Evolutionary conservation across 2,888 invertebrate species (phyloP).

Genomic region (Eulithis testata): DNA sequence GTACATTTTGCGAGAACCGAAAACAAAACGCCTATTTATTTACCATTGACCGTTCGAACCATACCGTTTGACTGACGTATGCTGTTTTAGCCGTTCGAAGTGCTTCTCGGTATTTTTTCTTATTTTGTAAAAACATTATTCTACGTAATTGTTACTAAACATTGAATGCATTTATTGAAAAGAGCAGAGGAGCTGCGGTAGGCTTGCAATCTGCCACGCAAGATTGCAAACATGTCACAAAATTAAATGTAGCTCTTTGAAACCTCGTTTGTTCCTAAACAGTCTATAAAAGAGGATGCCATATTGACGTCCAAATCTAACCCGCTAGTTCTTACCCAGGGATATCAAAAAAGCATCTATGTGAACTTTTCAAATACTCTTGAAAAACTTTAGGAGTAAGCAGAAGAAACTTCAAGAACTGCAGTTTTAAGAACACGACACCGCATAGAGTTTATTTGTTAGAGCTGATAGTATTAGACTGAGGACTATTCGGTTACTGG

Average conservation of each 20-base stretch:
- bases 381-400: not conserved
- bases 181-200: no score
- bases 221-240: no score
- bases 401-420: constrained; percentile 7
- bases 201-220: no score
- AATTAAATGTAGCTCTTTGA: no score
- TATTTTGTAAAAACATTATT: constrained; percentile 3
- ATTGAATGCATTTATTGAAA: no score
- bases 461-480: constrained; percentile 3
- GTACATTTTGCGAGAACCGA: not conserved
- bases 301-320: no score
- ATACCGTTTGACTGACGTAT: not conserved
- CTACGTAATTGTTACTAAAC: not conserved
- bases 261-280: no score
- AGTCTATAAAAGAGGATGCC: no score
- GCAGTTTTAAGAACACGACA: constrained; percentile 12
- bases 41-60: constrained; percentile 3
- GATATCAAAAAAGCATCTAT: not conserved
- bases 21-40: not conserved
- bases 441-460: constrained; percentile 18
- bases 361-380: not conserved
- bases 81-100: constrained; percentile 4
- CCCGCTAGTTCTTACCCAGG: no score
- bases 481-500: not conserved
- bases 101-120: not conserved